Evolutionary conservation across 2,113 vertebrate genomes (phyloP), one percentile per base, ranked within the genome.

Genomic region (Melanostigma gelatinosum): DNA sequence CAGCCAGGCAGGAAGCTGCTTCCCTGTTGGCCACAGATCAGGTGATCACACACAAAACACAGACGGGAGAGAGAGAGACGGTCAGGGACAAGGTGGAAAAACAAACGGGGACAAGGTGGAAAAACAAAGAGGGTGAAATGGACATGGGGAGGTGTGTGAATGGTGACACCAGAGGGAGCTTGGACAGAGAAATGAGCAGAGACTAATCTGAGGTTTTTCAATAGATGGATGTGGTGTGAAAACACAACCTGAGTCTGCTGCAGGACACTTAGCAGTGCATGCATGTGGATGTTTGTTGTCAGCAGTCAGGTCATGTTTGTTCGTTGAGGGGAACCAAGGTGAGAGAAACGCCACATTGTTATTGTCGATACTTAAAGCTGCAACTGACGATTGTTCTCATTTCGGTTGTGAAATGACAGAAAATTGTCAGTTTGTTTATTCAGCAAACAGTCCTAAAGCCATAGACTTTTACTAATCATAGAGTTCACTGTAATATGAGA

Each of bases 1-100:
- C 79, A 80, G 77, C 22, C 89, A 73, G 75, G 71, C 74, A 75
- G 74, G 84, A 86, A 77, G 75, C 79, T 62, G 79, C 79, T 82
- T 69, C 70, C 48, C 85, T 64, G 89, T 91, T 81, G 85, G 71
- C 78, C 57, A 12, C 60, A 66, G 71, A 80, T 91, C 93, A 94
- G 80, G 85, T 94, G 90, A 93, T 86, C 86, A 68, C 84, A 63
- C 72, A 82, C 58, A 63, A 52, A 20, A 68, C n/a, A 62, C 22
- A 27, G 64, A 54, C 42, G 40, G 22, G 22, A 34, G 13, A 27
- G 34, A 34, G 55, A 50, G 55, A 42, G 24, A 27, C 11, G 0
- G 52, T 79, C 32, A 60, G 62, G 46, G 44, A 67, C 46, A 65
- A 64, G 62, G 74, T 64, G 42, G 64, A 57, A 62, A 85, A 80